Conservation (phyloP, 2,797 vertebrate species). For the Taeniopygia guttata region DNA sequence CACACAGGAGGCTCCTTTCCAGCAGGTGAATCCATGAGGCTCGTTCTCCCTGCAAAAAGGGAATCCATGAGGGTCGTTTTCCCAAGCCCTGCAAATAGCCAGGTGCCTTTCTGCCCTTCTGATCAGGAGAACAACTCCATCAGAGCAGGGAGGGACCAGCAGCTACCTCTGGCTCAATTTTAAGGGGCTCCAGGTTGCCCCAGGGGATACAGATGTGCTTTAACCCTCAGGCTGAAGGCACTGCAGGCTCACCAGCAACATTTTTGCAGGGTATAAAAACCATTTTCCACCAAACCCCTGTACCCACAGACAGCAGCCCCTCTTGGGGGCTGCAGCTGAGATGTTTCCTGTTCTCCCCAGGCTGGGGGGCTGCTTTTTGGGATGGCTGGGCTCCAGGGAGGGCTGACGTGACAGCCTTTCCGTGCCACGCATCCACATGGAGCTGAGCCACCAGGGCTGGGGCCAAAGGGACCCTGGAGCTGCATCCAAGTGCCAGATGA, state of each 20-base stretch:
- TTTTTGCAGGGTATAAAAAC: not conserved
- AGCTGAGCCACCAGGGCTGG: not conserved
- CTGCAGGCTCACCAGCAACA: not conserved
- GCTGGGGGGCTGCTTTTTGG: accelerated
- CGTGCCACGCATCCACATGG: accelerated
- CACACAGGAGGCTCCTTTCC: not conserved
- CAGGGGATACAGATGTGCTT: not conserved
- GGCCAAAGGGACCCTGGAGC: not conserved
- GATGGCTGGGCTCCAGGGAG: not conserved
- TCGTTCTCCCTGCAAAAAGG: not conserved
- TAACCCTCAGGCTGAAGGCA: accelerated
- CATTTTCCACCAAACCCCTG: not conserved
- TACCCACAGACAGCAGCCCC: not conserved
- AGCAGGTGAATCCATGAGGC: not conserved
- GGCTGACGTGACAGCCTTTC: not conserved
- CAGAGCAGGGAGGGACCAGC: not conserved
- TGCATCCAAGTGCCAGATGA: accelerated
- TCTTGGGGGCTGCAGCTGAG: not conserved
- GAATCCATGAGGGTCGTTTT: not conserved
- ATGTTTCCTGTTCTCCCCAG: not conserved
- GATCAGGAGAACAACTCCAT: not conserved
- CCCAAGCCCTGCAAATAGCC: not conserved
- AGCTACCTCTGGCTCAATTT: accelerated
- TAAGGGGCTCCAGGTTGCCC: not conserved
- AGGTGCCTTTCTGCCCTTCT: not conserved